Conservation (phyloP, 2,888 invertebrate genomes). For the Carcina quercana region DNA sequence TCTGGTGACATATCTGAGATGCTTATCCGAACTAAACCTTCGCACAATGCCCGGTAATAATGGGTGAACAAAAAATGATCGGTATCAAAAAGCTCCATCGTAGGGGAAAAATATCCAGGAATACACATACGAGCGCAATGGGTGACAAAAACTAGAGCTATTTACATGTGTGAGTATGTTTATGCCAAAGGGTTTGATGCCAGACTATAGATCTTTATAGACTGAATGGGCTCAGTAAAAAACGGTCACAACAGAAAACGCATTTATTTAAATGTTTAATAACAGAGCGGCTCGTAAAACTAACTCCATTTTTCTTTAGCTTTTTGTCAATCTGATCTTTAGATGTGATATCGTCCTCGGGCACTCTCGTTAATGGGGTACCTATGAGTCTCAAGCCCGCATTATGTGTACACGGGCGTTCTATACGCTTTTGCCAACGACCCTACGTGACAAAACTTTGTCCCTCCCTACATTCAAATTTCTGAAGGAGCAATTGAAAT, state of each 20-base stretch:
- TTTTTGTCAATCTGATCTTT: slow-evolving; percentile 67
- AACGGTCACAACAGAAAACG: slow-evolving; percentile 44
- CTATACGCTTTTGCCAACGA: slow-evolving; percentile 49
- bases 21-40: slow-evolving; percentile 67
- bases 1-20: slow-evolving; percentile 69
- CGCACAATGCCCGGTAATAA: slow-evolving; percentile 66
- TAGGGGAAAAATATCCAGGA: slow-evolving; percentile 63
- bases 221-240: slow-evolving; percentile 56
- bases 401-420: slow-evolving; percentile 61
- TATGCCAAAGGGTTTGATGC: slow-evolving; percentile 57
- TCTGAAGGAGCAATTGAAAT: slow-evolving; percentile 75
- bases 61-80: slow-evolving; percentile 66
- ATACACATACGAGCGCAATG: slow-evolving; percentile 38
- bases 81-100: slow-evolving; percentile 62
- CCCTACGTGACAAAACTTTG: slow-evolving; percentile 73
- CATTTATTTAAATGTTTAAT: slow-evolving; percentile 69
- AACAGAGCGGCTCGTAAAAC: slow-evolving; percentile 65
- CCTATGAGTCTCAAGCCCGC: slow-evolving; percentile 64
- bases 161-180: slow-evolving; percentile 45
- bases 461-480: slow-evolving; percentile 74
- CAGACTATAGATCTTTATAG: slow-evolving; percentile 44
- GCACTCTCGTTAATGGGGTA: slow-evolving; percentile 70
- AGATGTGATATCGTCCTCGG: slow-evolving; percentile 61
- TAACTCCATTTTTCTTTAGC: slow-evolving; percentile 54
- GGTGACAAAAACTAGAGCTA: slow-evolving; percentile 51